Base-by-base conservation (phyloP, 2,888 invertebrate genomes). In the Tenodera sinensis region DNA sequence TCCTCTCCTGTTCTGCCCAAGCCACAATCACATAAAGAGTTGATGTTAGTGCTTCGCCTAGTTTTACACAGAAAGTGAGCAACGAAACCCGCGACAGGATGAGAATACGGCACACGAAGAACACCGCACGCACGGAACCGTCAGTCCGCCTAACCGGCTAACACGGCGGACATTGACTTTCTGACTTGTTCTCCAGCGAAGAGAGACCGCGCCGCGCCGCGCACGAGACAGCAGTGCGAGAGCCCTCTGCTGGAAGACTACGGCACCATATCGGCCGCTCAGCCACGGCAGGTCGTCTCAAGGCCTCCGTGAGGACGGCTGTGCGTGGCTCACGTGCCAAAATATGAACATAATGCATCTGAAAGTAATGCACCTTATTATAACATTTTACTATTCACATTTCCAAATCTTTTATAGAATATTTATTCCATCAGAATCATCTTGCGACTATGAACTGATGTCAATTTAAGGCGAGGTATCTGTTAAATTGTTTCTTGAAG, bases 131-230 rank as follows among this genome's bases (percentile, higher is more conserved):
- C 54, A 71, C 54, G 54, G 54, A 71, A 20, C 54, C 54, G 54
- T 71, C 20, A 71, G 54, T 25, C 54, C 54, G 54, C 54, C 54
- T 71, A 71, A 71, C 54, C 54, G 54, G 85, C 85, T 42, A 8
- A 28, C 86, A 81, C 71, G 81, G 71, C 86, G 86, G 86, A 81
- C 86, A 86, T 86, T 86, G 86, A 86, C 86, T 86, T 81, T 71
- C 86, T 12, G 28, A n/a, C 47, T 54, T 85, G 30, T 42, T 47
- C 47, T 12, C 15, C 27, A 85, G 27, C 9, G 25, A 28, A 28
- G 28, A 28, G 28, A 86, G 86, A 86, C 30, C 81, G 86, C 54
- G 54, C 30, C 81, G 86, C 54, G 54, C 54, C 54, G 54, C 54
- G 54, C 54, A 25, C 54, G 54, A 71, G 54, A 20, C 54, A 25